Evolutionary conservation across 2,113 vertebrate species (phyloP), one percentile per base, ranked within the genome.

Genomic region (Hemiprocne comata): DNA sequence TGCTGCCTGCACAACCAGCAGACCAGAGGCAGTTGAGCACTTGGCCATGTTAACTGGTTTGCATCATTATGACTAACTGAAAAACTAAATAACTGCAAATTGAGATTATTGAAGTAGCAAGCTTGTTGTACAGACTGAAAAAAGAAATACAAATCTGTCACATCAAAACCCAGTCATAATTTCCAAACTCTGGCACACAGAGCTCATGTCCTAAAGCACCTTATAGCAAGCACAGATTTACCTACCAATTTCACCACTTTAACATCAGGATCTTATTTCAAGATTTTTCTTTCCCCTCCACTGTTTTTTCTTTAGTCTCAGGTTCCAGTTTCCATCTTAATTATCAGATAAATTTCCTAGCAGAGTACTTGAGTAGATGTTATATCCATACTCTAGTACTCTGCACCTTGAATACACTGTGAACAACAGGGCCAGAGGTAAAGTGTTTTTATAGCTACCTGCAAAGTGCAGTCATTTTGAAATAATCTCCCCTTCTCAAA

Each of bases 401-500:
- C 66, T 29, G 23, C 33, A 84, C 72, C 69, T 78, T 74, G 48
- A 77, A 71, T 61, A 64, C 7, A 25, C 42, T 58, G 23, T 40
- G 83, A 87, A 76, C 19, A 71, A 34, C 33, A 40, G 44, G 29
- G 33, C 46, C 55, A 85, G 55, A 38, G 24, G 71, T 93, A 55
- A 80, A 85, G 51, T 64, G 82, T 16, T 85, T 89, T 62, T 51
- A 70, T 8, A 66, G 61, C 44, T 62, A 89, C 17, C 62, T 58
- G 64, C 36, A 58, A 95, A 85, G 55, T 7, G 6, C 51, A 73
- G 50, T 65, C 16, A 88, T 77, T 87, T 93, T 76, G 5, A 93
- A 95, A 93, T 70, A 83, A 91, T 44, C 13, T 80, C 57, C 50
- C 66, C 72, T 57, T 85, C 54, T 76, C 60, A 73, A 91, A 93